Evolutionary conservation across 2,888 invertebrate species (phyloP).

Genomic region (Cheilosia impressa): DNA sequence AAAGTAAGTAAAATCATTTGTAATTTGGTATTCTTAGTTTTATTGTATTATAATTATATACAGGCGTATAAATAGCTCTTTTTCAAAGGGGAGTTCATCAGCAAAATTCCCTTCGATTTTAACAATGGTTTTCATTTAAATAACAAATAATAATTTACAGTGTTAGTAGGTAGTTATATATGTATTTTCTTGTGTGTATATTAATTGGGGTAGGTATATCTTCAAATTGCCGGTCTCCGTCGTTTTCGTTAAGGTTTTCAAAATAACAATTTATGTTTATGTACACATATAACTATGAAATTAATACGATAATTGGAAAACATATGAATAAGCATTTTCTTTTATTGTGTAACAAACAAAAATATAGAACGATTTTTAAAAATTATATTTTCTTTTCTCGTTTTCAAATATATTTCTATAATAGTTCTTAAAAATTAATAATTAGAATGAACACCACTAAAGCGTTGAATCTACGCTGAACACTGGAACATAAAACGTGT

Average conservation of each 20-base stretch:
- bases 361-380: constrained; percentile 39
- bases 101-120: constrained; percentile 12
- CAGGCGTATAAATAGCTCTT: constrained; percentile 50
- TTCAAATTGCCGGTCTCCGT: constrained; percentile 5
- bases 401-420: constrained; percentile 52
- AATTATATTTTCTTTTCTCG: constrained; percentile 37
- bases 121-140: constrained; percentile 31
- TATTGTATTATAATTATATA: constrained; percentile 61
- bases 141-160: constrained; percentile 52
- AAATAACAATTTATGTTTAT: constrained; percentile 20
- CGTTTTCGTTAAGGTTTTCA: constrained; percentile 31
- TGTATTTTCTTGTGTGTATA: constrained; percentile 13
- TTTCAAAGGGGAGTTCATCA: constrained; percentile 42
- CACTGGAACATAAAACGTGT: constrained; percentile 65
- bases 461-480: constrained; percentile 64
- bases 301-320: constrained; percentile 25
- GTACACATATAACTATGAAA: constrained; percentile 23
- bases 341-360: constrained; percentile 45
- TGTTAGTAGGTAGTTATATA: constrained; percentile 1
- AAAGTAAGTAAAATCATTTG: too few species aligned
- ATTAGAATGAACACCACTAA: constrained; percentile 60
- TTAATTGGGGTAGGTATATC: constrained; percentile 8
- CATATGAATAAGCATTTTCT: constrained; percentile 36
- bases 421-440: constrained; percentile 64
- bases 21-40: constrained; percentile 24